Percentiles rank a stretch among this genome's conserved stretches.
Evolutionary conservation across 2,797 vertebrate genomes (phyloP).

Genomic region (Pampus argenteus): DNA sequence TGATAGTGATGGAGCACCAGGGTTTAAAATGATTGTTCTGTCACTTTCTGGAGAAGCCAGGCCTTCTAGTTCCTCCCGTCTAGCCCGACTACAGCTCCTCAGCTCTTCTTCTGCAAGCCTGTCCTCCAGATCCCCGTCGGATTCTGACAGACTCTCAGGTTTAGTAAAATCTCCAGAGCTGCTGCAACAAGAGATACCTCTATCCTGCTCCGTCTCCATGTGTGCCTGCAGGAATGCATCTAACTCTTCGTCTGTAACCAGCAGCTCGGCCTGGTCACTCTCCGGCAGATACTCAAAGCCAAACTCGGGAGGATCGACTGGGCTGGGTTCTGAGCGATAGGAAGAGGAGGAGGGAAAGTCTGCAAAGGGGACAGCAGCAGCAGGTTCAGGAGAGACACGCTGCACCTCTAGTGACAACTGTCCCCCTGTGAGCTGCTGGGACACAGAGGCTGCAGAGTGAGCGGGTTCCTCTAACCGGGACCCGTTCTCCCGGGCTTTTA

Average conservation of each 20-base stretch:
- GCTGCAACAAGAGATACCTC: slow-evolving; percentile 33
- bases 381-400: slow-evolving; percentile 24
- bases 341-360: slow-evolving; percentile 8
- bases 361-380: background rate
- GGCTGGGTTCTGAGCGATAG: slow-evolving; percentile 48
- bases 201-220: slow-evolving; percentile 63
- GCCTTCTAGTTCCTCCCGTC: slow-evolving; percentile 45
- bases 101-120: slow-evolving; percentile 57
- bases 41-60: slow-evolving; percentile 78
- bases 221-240: slow-evolving; percentile 92
- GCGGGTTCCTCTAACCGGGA: slow-evolving; percentile 21
- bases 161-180: slow-evolving; percentile 59
- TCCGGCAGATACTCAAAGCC: slow-evolving; percentile 83
- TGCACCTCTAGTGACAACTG: slow-evolving; percentile 64
- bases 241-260: slow-evolving; percentile 93
- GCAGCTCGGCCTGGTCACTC: slow-evolving; percentile 84
- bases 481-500: slow-evolving; percentile 26
- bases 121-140: slow-evolving; percentile 50
- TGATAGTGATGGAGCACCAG: slow-evolving; percentile 49
- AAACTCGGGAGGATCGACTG: slow-evolving; percentile 61
- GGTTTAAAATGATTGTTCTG: slow-evolving; percentile 54
- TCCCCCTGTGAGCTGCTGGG: slow-evolving; percentile 32
- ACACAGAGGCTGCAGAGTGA: background rate
- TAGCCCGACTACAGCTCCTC: slow-evolving; percentile 45
- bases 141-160: slow-evolving; percentile 62